These are phyloP conservation scores for Chouioia cunea DNA, from an alignment of 2,888 invertebrate genomes.

Conservation along the genomic window DNA sequence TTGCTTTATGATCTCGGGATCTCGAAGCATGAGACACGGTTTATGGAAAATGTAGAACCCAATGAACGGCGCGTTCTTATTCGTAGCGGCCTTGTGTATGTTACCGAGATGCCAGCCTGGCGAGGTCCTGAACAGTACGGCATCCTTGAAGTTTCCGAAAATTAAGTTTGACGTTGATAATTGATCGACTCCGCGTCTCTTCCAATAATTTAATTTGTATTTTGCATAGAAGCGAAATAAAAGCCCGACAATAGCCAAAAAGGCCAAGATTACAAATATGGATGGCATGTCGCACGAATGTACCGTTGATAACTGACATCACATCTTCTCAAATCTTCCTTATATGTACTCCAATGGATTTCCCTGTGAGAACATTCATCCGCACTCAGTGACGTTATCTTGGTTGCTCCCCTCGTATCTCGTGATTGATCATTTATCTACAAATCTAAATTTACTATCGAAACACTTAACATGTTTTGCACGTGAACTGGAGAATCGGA, in stretches of 20 bases:
- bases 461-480: too few relatives aligned
- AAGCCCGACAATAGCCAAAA: background rate
- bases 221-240: constrained; percentile 46
- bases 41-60: constrained; percentile 70
- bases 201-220: constrained; percentile 62
- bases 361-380: too few relatives aligned
- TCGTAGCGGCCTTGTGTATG: constrained; percentile 53
- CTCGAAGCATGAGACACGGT: constrained; percentile 68
- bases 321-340: background rate
- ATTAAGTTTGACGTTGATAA: constrained; percentile 52
- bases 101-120: constrained; percentile 60
- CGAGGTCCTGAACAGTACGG: constrained; percentile 57
- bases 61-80: constrained; percentile 59
- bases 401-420: too few relatives aligned
- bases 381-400: too few relatives aligned
- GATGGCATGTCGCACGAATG: constrained; percentile 9
- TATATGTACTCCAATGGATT: background rate
- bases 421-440: too few relatives aligned
- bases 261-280: background rate
- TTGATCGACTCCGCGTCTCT: constrained; percentile 57
- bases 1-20: constrained; percentile 69
- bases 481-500: too few relatives aligned
- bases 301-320: background rate
- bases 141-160: constrained; percentile 62
- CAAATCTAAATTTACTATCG: too few relatives aligned